Conservation (phyloP, 2,797 vertebrate genomes). For the Tarsius wallacei region DNA sequence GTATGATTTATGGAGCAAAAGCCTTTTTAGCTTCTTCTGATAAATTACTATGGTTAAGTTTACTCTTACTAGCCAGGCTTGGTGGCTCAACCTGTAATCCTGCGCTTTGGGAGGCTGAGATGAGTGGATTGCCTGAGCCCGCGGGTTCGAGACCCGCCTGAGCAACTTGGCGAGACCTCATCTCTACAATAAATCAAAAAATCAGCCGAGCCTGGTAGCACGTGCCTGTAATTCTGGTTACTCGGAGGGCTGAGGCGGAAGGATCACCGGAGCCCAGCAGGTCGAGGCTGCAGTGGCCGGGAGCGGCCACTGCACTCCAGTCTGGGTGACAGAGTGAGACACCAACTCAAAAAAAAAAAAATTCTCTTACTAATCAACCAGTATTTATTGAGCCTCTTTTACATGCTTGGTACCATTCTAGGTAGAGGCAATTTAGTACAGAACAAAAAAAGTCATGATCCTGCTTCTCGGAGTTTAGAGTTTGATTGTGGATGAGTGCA, state of each 20-base stretch:
- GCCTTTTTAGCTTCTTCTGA: slow-evolving; percentile 28
- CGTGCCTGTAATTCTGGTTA: background rate
- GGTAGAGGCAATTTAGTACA: slow-evolving; percentile 23
- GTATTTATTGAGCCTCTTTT: background rate
- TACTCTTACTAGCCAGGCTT: background rate
- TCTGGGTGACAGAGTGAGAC: background rate
- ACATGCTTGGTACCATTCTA: background rate
- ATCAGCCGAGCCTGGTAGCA: background rate
- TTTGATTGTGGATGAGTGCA: slow-evolving; percentile 33
- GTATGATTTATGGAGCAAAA: slow-evolving; percentile 22
- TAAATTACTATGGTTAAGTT: background rate
- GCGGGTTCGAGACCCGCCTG: too few species aligned
- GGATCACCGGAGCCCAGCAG: background rate
- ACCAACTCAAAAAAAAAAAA: background rate
- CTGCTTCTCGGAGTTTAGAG: slow-evolving; percentile 16
- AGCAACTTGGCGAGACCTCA: background rate
- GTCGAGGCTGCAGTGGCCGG: background rate
- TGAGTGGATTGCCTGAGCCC: too few species aligned
- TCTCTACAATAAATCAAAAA: background rate
- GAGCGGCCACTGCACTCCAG: background rate
- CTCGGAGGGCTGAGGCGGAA: background rate
- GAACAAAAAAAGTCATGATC: slow-evolving; percentile 22
- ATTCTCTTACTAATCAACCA: background rate
- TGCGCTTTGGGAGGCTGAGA: too few species aligned
- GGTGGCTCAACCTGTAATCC: too few species aligned